Percentiles rank a stretch among this genome's conserved stretches.
phyloP scores from a whole-genome alignment of 1,140 invertebrate genomes.

The Charaxes varanes region DNA sequence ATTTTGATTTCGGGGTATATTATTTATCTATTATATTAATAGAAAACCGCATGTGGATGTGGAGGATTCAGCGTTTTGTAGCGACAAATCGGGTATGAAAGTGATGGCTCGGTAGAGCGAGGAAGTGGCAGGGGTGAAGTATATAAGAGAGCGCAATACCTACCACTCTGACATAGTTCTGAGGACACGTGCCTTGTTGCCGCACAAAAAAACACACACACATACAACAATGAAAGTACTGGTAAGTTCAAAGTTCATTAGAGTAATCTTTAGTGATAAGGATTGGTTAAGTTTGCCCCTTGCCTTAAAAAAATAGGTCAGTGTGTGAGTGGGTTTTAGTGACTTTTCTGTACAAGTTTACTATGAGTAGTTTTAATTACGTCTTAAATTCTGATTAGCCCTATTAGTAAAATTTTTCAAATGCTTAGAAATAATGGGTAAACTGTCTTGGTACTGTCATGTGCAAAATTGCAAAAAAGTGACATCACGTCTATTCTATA shows the following conservation, averaged over 20 bases:
- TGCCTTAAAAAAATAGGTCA: slow-evolving; percentile 18
- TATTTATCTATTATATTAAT: no score
- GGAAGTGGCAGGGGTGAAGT: slow-evolving; percentile 68
- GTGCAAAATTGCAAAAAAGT: no score
- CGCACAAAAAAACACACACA: slow-evolving; percentile 44
- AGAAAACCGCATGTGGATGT: no score
- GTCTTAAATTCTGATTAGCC: no score
- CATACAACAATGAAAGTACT: slow-evolving; percentile 62
- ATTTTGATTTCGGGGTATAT: no score
- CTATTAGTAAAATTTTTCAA: no score
- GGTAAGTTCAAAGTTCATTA: slow-evolving; percentile 52
- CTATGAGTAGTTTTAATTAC: no score
- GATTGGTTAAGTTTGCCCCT: no score
- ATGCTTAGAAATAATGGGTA: no score
- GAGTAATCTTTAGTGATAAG: slow-evolving; percentile 15
- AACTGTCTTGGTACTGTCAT: no score
- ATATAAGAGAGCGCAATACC: slow-evolving; percentile 63
- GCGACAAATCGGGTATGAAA: slow-evolving; percentile 61
- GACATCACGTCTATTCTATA: no score
- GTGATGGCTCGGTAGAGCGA: slow-evolving; percentile 56
- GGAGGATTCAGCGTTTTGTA: slow-evolving; percentile 43
- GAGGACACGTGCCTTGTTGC: slow-evolving; percentile 55
- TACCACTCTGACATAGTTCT: slow-evolving; percentile 67
- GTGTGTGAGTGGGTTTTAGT: slow-evolving; percentile 17
- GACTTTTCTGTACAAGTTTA: no score